Base-by-base conservation (phyloP, 2,797 vertebrate genomes). In the Chanos chanos region DNA sequence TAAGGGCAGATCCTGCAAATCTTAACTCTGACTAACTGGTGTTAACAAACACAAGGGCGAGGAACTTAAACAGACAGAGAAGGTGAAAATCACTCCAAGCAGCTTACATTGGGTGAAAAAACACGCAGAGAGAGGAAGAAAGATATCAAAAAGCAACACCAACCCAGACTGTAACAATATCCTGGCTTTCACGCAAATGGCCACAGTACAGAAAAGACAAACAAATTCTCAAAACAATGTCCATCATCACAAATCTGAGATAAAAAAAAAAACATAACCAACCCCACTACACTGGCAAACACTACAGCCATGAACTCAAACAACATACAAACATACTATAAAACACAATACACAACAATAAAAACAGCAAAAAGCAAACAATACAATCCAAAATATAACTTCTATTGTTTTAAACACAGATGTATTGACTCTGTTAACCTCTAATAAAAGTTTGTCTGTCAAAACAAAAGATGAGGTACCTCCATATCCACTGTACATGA, bases 401-500 rank as follows among this genome's bases (percentile, higher is more conserved):
- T 21, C 12, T 19, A 28, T 8, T 7, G 15, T n/a, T n/a, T n/a
- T n/a, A n/a, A n/a, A n/a, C n/a, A n/a, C n/a, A n/a, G n/a, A n/a
- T n/a, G n/a, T n/a, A n/a, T n/a, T n/a, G n/a, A n/a, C n/a, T n/a
- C n/a, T n/a, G n/a, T 30, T 9, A 33, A 25, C 30, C 24, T 31
- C 13, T 10, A 7, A 30, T 9, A 27, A 1, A 24, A 15, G n/a
- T 30, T 18, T 13, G 31, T 12, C 22, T n/a, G 37, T 53, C 57
- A 24, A 24, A 18, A n/a, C n/a, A n/a, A n/a, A n/a, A n/a, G n/a
- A n/a, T n/a, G n/a, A 19, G 37, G 65, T 81, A 90, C 89, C 89
- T 90, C 85, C 86, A 86, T 89, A 89, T 86, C 84, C 86, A 77
- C 85, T 85, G 85, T 89, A 89, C 89, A 89, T 90, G 64, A 36